These are phyloP conservation scores for Etia nguti DNA, from an alignment of 2,113 vertebrate genomes.

Conservation along the genomic window DNA sequence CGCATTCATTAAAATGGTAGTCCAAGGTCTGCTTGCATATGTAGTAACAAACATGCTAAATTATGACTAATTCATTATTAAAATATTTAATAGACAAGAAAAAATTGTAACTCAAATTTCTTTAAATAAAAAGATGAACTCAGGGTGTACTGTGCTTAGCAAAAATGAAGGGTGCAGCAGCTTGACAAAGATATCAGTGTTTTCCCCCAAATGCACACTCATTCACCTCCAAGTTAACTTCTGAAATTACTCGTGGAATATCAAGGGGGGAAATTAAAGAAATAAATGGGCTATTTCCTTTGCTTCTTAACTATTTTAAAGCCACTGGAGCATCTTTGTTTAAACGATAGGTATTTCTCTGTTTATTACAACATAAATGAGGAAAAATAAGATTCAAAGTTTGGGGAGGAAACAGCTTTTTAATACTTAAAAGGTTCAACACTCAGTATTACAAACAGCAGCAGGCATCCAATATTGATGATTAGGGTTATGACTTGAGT, in stretches of 20 bases:
- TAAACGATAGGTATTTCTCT: neutral
- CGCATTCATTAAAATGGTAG: neutral
- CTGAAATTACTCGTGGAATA: neutral
- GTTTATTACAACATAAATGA: neutral
- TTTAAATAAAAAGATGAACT: neutral
- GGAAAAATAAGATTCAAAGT: fast-evolving
- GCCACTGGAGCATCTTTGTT: neutral
- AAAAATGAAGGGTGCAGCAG: neutral
- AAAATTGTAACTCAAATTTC: neutral
- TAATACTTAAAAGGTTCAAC: neutral
- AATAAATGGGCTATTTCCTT: neutral
- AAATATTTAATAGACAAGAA: neutral
- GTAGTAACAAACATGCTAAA: fast-evolving
- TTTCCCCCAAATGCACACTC: neutral
- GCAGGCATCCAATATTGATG: neutral
- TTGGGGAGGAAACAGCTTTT: neutral
- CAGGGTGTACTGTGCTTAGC: neutral
- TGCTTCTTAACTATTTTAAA: neutral
- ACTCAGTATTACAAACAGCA: neutral
- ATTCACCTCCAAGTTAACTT: neutral
- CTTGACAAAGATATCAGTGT: neutral
- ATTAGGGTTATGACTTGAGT: neutral
- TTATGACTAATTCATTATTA: neutral
- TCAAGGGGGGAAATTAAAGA: neutral
- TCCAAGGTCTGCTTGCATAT: neutral